These are phyloP conservation scores for Antechinus flavipes DNA, from an alignment of 2,113 vertebrate genomes.

Conservation along the genomic window DNA sequence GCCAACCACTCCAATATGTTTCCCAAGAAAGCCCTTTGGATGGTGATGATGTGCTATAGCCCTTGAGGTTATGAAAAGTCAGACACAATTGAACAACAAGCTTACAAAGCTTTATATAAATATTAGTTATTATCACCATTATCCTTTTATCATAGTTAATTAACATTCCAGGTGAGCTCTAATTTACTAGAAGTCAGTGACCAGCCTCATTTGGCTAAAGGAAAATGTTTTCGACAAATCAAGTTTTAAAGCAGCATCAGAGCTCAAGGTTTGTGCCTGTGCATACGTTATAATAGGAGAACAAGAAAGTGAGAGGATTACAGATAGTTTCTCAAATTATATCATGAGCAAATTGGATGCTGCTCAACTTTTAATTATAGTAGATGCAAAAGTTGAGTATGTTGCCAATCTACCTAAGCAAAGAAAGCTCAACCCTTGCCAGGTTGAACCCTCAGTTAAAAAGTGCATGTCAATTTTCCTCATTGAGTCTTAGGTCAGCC, in stretches of 20 bases:
- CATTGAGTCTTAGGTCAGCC: slow-evolving; percentile 8
- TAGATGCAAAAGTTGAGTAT: slow-evolving; percentile 1
- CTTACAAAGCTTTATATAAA: not conserved
- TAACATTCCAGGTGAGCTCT: not conserved
- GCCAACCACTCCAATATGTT: not conserved
- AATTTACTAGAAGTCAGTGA: not conserved
- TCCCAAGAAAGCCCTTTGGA: not conserved
- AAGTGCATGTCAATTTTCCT: not conserved
- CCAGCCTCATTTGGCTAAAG: not conserved
- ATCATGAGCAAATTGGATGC: slow-evolving; percentile 10
- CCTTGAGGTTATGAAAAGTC: not conserved
- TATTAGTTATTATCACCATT: not conserved
- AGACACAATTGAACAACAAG: not conserved
- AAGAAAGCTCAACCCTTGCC: slow-evolving; percentile 15
- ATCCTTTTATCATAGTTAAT: not conserved
- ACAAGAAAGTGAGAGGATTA: slow-evolving; percentile 15
- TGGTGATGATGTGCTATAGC: not conserved
- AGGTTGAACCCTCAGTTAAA: slow-evolving; percentile 8
- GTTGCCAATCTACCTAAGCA: slow-evolving; percentile 37
- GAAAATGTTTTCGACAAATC: not conserved
- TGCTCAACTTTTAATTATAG: slow-evolving; percentile 38
- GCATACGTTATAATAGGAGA: not conserved
- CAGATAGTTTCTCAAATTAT: slow-evolving; percentile 33
- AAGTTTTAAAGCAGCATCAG: slow-evolving; percentile 17
- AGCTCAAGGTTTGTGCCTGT: slow-evolving; percentile 1